Evolutionary conservation across 92 coral and sea anemone species (phyloP), one percentile per base, ranked within the genome.

Genomic region (Zoanthus sociatus): DNA sequence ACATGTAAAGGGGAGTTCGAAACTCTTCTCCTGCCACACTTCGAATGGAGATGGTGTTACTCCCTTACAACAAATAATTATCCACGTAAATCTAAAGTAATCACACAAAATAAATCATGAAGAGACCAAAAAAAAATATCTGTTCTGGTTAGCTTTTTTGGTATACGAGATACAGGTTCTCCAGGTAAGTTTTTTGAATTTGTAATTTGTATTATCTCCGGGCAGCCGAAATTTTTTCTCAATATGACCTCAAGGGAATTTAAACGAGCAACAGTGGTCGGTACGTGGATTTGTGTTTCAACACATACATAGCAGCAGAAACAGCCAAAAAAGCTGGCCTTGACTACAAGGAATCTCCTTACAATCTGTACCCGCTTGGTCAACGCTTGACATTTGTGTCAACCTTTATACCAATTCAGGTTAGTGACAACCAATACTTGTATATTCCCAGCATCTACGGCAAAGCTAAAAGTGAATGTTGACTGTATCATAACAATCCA

Each of bases 241-340:
- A 50, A 50, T 50, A 50, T 50, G 55, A 50, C 55, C 55, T 50
- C 55, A 63, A 18, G 70, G 70, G 70, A 63, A 63, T 63, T 18
- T 18, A 63, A 63, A 63, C 70, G 18, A 63, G 70, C 70, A 64
- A 64, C 71, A 20, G 71, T 15, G 71, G 71, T 15, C 71, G 71
- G 30, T 64, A 15, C 71, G 71, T 64, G 30, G 71, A 64, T 15
- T 20, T 64, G n/a, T 64, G 71, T 64, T 64, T 64, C 30, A 20
- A 64, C n/a, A 15, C 71, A 15, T 20, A 15, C 30, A 20, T 0
- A 64, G 71, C n/a, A 15, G 71, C 71, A 64, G 71, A 64, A 0
- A 15, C 30, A 64, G 71, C 71, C 71, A 0, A 64, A 64, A 15
- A 15, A 15, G 30, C 71, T 20, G 71, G 71, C n/a, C n/a, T 64